Conservation (phyloP, 2,888 invertebrate genomes). For the Noctua fimbriata region DNA sequence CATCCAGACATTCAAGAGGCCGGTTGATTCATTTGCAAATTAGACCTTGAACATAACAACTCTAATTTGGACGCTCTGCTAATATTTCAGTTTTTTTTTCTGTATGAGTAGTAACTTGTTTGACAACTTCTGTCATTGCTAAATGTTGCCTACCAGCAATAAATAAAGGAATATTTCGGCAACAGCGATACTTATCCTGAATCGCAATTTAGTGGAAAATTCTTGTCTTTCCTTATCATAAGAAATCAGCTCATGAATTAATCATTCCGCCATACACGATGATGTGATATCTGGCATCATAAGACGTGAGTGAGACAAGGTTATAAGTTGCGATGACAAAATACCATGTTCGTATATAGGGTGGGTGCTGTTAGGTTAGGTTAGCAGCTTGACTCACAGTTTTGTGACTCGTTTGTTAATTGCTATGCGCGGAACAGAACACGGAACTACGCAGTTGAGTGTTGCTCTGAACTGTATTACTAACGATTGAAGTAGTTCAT, state of each 20-base stretch:
- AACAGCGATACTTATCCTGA: slow-evolving; percentile 29
- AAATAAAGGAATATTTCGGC: slow-evolving; percentile 43
- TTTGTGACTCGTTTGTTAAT: slow-evolving; percentile 59
- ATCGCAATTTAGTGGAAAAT: slow-evolving; percentile 53
- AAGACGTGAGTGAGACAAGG: slow-evolving; percentile 61
- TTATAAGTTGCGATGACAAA: slow-evolving; percentile 19
- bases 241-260: slow-evolving; percentile 65
- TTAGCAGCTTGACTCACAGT: slow-evolving; percentile 55
- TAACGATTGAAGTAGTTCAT: slow-evolving; percentile 6
- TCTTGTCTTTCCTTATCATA: slow-evolving; percentile 51
- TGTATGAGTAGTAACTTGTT: slow-evolving; percentile 23
- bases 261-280: slow-evolving; percentile 55
- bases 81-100: slow-evolving; percentile 19
- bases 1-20: slow-evolving; percentile 17
- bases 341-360: slow-evolving; percentile 3
- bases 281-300: slow-evolving; percentile 59
- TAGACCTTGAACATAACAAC: slow-evolving; percentile 57
- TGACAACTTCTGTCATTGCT: slow-evolving; percentile 17
- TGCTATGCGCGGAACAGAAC: slow-evolving; percentile 47
- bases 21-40: slow-evolving; percentile 52
- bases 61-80: slow-evolving; percentile 45
- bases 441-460: slow-evolving; percentile 52
- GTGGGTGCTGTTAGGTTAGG: slow-evolving; percentile 33
- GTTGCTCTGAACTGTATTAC: background rate
- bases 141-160: slow-evolving; percentile 7